These are phyloP conservation scores for Pterocles orientalis DNA, from an alignment of 2,113 vertebrate species.

Conservation along the genomic window DNA sequence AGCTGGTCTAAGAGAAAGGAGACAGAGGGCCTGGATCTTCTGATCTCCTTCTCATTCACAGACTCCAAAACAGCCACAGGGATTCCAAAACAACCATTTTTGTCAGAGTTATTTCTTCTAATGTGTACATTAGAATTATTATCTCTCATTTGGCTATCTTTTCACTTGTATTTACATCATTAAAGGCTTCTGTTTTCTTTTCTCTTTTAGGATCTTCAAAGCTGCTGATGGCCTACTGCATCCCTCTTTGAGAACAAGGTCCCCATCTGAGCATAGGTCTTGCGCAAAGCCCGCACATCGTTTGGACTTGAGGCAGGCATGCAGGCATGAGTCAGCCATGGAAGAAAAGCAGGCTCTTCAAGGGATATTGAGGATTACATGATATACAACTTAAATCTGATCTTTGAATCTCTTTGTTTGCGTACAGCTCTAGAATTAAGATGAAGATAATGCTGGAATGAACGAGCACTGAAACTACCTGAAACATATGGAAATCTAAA, in stretches of 20 bases:
- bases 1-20: background rate
- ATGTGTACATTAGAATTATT: background rate
- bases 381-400: background rate
- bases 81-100: background rate
- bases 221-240: background rate
- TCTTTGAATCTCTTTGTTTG: constrained; percentile 25
- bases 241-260: background rate
- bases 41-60: background rate
- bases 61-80: background rate
- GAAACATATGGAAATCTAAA: background rate
- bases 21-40: background rate
- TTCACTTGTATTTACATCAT: background rate
- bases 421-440: background rate
- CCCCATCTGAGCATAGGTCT: background rate
- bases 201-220: background rate
- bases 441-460: constrained; percentile 27
- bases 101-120: background rate
- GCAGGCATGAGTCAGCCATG: background rate
- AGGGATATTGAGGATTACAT: constrained; percentile 2
- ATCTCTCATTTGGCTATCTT: background rate
- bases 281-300: background rate
- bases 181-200: background rate
- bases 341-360: constrained; percentile 41
- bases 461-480: constrained; percentile 3
- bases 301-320: background rate